Evolutionary conservation across 2,888 invertebrate genomes (phyloP).

Genomic region (Rhamphomyia laevipes): DNA sequence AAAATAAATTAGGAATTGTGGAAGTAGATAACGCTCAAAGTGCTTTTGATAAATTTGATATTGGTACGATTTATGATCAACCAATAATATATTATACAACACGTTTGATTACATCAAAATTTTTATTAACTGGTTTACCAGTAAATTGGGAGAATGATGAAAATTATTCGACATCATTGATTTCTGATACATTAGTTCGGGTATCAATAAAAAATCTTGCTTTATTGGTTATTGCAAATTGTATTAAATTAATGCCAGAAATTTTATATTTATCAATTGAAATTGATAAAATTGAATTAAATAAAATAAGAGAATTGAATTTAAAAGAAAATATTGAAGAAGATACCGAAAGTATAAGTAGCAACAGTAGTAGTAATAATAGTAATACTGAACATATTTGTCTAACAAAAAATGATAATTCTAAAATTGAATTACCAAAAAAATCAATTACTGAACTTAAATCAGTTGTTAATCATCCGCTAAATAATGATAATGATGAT

Average conservation of each 20-base stretch:
- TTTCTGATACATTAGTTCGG: conserved; percentile 63
- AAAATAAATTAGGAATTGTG: too few species aligned
- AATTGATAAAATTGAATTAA: conserved; percentile 39
- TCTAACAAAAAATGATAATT: too few species aligned
- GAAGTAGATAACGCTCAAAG: background rate
- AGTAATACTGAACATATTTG: too few species aligned
- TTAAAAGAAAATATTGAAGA: background rate
- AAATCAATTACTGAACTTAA: too few species aligned
- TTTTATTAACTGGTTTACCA: conserved; percentile 31
- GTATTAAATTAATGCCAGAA: conserved; percentile 61
- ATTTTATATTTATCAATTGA: conserved; percentile 54
- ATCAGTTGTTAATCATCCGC: background rate
- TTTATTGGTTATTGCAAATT: conserved; percentile 63
- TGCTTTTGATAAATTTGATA: conserved; percentile 16
- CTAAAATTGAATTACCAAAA: too few species aligned
- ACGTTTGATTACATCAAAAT: conserved; percentile 31
- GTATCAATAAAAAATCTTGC: conserved; percentile 88
- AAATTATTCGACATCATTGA: conserved; percentile 28
- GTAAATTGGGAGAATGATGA: conserved; percentile 34
- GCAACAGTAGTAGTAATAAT: background rate
- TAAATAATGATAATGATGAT: background rate
- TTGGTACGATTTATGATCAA: conserved; percentile 34
- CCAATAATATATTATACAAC: conserved; percentile 32
- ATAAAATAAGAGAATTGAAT: conserved; percentile 4
- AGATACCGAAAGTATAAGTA: background rate